Base-by-base conservation (phyloP, 2,113 vertebrate genomes). In the Lates calcarifer region DNA sequence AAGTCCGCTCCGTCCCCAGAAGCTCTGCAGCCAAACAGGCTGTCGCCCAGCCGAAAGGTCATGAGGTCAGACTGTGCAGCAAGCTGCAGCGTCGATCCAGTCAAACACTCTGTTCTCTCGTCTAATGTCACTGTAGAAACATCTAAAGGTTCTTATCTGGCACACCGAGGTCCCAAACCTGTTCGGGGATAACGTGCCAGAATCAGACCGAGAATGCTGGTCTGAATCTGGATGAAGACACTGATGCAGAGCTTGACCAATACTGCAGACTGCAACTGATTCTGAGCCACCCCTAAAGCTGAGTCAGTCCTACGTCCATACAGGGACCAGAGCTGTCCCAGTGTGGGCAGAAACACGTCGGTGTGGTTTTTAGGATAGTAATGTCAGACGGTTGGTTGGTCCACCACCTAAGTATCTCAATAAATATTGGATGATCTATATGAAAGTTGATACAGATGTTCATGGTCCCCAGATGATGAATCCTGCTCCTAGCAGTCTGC, bases 1-100 rank as follows among this genome's bases (percentile, higher is more conserved):
- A 68, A 76, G 65, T 82, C 65, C 29, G 12, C 47, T 20, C 57
- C 9, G 64, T 82, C 72, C 64, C 70, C 82, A 56, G 75, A 45
- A 84, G 29, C 57, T n/a, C 37, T 49, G 51, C 55, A 31, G 70
- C 29, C 63, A 61, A 55, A 79, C 67, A 64, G 31, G 51, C 22
- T n/a, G 45, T 35, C 1, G 15, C 7, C 8, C 2, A 12, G 10
- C 43, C 13, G 37, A 86, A 86, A 77, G 80, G 83, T 75, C 73
- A 65, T 1, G 2, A 4, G 35, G 43, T 65, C 22, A 10, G 58
- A 9, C 17, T 0, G 66, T 22, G 58, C 68, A 39, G 77, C 61
- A 39, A 31, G 31, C 55, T 55, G 65, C 31, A 13, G 4, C 5
- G 6, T 33, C 33, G 5, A 70, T 29, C 55, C 47, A 26, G 49